A percentile compares a stretch with the other conserved stretches of the same genome.
Evolutionary conservation across 2,113 vertebrate species (phyloP).

Genomic region (Oncorhynchus mykiss): DNA sequence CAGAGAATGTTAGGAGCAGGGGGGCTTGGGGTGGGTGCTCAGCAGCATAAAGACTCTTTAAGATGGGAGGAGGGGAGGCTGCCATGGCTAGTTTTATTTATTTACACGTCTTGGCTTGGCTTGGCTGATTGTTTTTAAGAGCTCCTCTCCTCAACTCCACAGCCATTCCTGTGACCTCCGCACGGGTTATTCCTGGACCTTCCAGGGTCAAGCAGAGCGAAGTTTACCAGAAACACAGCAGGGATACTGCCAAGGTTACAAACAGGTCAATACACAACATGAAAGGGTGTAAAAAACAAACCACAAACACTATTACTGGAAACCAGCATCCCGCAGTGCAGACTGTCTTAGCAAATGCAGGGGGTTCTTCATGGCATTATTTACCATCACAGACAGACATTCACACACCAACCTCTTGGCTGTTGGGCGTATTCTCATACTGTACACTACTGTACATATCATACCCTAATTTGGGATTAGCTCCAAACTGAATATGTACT

Average conservation of each 20-base stretch:
- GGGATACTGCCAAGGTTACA: constrained; percentile 15
- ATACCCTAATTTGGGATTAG: no score
- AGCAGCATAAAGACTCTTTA: constrained; percentile 23
- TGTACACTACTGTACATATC: not conserved
- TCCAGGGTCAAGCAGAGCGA: not conserved
- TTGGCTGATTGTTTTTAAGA: constrained; percentile 46
- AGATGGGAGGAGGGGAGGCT: constrained; percentile 1
- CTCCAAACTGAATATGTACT: no score
- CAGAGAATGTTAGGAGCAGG: constrained; percentile 53
- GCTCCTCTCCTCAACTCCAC: not conserved
- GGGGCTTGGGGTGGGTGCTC: not conserved
- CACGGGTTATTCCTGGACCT: constrained; percentile 30
- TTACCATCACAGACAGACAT: not conserved
- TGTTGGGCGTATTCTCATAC: no score
- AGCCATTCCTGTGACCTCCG: not conserved
- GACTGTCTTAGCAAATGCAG: not conserved
- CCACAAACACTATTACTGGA: constrained; percentile 2
- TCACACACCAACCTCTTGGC: not conserved
- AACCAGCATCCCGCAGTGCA: not conserved
- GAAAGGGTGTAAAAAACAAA: not conserved
- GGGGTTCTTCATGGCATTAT: not conserved
- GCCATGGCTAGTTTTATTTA: constrained; percentile 44
- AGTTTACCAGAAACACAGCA: constrained; percentile 15
- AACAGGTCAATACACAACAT: constrained; percentile 19
- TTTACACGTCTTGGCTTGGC: constrained; percentile 32